Percentiles rank a stretch among this genome's conserved stretches.
These are phyloP conservation scores for Bombus polaris DNA, from an alignment of 1,140 invertebrate species.

Conservation along the genomic window DNA sequence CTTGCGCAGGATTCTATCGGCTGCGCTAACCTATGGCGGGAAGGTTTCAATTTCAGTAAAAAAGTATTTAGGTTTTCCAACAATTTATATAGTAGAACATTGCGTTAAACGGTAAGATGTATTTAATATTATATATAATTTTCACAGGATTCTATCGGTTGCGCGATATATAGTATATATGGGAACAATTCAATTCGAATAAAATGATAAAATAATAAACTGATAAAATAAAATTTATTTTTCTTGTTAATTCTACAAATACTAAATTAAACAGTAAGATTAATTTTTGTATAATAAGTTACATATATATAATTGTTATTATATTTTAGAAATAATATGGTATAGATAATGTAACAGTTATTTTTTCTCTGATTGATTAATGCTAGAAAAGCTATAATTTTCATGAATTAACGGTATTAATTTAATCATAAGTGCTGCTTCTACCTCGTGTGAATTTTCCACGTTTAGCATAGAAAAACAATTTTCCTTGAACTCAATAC, in stretches of 20 bases:
- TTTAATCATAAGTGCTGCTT: slow-evolving; percentile 51
- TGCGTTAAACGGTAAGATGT: not conserved
- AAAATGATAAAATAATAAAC: not conserved
- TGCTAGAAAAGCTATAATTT: slow-evolving; percentile 48
- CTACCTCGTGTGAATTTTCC: slow-evolving; percentile 46
- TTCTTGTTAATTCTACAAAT: not conserved
- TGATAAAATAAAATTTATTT: not conserved
- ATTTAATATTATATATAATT: not conserved
- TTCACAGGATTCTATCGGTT: not conserved
- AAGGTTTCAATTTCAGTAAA: slow-evolving; percentile 23
- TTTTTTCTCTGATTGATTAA: not conserved
- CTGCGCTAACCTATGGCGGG: slow-evolving; percentile 21
- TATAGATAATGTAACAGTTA: not conserved
- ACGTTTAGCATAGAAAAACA: slow-evolving; percentile 63
- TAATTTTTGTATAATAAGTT: not conserved
- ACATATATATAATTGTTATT: not conserved
- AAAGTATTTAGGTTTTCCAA: not conserved
- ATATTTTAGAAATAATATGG: not conserved
- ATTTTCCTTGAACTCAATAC: slow-evolving; percentile 67
- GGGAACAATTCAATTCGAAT: too few species aligned
- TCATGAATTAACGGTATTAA: slow-evolving; percentile 62
- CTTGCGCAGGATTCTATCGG: slow-evolving; percentile 44
- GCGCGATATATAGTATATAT: too few species aligned
- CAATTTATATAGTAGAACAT: not conserved
- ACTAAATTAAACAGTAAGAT: not conserved